Base-by-base conservation (phyloP, 2,797 vertebrate species). In the Sphaeramia orbicularis region DNA sequence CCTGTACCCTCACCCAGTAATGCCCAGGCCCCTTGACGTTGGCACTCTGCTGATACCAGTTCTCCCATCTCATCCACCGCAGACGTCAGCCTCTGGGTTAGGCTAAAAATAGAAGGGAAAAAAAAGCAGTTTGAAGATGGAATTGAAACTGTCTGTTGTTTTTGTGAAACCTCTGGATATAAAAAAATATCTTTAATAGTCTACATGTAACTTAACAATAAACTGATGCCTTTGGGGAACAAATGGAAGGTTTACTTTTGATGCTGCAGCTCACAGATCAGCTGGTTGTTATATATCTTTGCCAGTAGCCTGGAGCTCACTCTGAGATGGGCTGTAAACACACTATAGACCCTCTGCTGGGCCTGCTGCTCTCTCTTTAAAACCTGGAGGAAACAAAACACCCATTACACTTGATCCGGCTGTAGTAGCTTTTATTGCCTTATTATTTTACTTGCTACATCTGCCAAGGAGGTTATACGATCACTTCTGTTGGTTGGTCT, bases 11-110 rank as follows among this genome's bases (percentile, higher is more conserved):
- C 93, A 15, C 95, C 95, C 59, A 96, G 74, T 27, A 95, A 53
- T 2, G 89, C 94, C 95, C 95, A 96, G 32, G 91, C 91, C 18
- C 93, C 95, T 68, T 96, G 91, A 47, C 91, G 91, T 27, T 91
- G 94, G 27, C 92, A 94, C 84, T 98, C 96, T 35, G 86, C 83
- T 15, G 85, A 89, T 24, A 95, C 68, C 13, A 86, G 52, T 43
- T 89, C 92, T 42, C 89, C 92, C 93, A 98, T 93, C 76, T 78
- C 88, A 71, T 79, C 91, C 11, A 89, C 52, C 61, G 93, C 53
- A 3, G 69, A 76, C 1, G 56, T 68, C 11, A 94, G 78, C 43
- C 86, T 89, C 74, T 86, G 84, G 14, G 69, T 56, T 50, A 85
- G 62, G 72, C 94, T 94, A 76, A 48, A 65, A 18, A 62, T 5